Evolutionary conservation across 37 sponge, comb jelly and placozoan species (phyloP).

Genomic region (Spongilla lacustris): DNA sequence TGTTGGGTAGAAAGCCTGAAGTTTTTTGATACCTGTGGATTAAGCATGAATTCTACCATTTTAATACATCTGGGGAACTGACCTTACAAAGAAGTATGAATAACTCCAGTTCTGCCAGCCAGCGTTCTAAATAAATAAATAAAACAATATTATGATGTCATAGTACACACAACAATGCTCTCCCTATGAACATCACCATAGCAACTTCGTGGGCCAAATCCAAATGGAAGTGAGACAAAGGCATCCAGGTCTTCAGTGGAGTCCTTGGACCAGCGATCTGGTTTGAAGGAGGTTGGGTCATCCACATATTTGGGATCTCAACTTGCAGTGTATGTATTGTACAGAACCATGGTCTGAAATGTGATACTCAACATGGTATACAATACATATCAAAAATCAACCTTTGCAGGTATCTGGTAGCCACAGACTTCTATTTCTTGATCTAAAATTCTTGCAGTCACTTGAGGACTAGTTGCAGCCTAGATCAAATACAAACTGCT

Average conservation of each 20-base stretch:
- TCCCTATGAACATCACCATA: constrained; percentile 18
- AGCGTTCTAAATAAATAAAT: background rate
- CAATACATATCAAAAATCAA: background rate
- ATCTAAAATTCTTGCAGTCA: background rate
- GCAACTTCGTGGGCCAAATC: constrained; percentile 54
- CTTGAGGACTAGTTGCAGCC: constrained; percentile 21
- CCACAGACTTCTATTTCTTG: background rate
- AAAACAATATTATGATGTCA: too few species aligned
- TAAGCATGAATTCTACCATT: background rate
- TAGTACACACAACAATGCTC: background rate
- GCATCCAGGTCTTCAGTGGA: too few species aligned
- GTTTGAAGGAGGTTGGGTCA: constrained; percentile 38
- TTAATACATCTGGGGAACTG: background rate
- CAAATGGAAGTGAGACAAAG: constrained; percentile 47
- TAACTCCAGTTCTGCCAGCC: background rate
- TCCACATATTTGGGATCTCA: constrained; percentile 13
- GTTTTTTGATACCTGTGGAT: background rate
- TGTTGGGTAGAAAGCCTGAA: too few species aligned
- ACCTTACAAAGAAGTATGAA: background rate
- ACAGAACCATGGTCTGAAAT: background rate
- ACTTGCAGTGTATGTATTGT: constrained; percentile 1
- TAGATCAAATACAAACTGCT: too few species aligned
- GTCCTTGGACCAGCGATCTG: too few species aligned
- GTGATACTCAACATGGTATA: too few species aligned
- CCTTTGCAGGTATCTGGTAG: constrained; percentile 53